A percentile compares a stretch with the other conserved stretches of the same genome.
These are phyloP conservation scores for Hippopotamyrus pictus DNA, from an alignment of 2,797 vertebrate species.

Conservation along the genomic window DNA sequence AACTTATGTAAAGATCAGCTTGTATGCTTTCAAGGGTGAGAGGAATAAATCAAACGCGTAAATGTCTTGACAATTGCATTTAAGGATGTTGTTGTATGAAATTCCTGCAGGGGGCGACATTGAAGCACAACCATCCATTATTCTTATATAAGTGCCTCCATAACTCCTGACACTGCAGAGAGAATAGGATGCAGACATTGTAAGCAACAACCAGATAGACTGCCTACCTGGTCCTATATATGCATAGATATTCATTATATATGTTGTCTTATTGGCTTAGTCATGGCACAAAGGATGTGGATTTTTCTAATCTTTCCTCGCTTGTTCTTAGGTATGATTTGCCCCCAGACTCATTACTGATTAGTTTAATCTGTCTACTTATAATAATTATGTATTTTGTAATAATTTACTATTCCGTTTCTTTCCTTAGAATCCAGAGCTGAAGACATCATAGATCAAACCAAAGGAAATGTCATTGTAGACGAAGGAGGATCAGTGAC, in stretches of 20 bases:
- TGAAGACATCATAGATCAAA: background rate
- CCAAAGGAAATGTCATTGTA: constrained; percentile 5
- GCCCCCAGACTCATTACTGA: background rate
- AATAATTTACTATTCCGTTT: too few species aligned
- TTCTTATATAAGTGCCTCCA: background rate
- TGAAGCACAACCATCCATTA: background rate
- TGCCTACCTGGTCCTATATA: background rate
- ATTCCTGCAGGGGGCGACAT: background rate
- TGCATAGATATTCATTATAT: too few species aligned
- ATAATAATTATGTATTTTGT: background rate
- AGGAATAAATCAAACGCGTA: background rate
- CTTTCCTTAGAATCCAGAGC: background rate
- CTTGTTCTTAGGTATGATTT: background rate
- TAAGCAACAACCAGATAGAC: background rate
- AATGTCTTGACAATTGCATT: background rate
- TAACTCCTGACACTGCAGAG: background rate
- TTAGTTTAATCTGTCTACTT: background rate
- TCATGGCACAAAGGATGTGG: background rate
- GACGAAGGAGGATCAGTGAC: constrained; percentile 23
- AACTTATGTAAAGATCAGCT: too few species aligned
- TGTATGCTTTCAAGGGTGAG: too few species aligned
- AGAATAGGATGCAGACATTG: background rate
- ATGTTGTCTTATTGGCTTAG: too few species aligned
- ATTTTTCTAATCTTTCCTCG: background rate
- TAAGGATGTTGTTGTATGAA: background rate